Percentiles rank a stretch among this genome's conserved stretches.
These are phyloP conservation scores for Buphagus erythrorhynchus DNA, from an alignment of 2,797 vertebrate genomes.

Conservation along the genomic window DNA sequence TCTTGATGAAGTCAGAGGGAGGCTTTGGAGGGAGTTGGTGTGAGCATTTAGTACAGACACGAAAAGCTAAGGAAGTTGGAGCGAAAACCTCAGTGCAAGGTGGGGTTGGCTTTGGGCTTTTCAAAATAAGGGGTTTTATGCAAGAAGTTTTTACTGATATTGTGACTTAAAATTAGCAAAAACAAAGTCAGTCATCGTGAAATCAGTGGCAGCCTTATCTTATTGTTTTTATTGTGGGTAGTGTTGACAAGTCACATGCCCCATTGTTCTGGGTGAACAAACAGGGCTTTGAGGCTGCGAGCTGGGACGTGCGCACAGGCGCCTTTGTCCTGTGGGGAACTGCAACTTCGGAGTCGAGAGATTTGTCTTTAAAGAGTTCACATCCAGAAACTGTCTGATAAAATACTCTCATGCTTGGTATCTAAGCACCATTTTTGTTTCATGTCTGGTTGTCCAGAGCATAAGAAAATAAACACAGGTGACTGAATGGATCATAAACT, in stretches of 20 bases:
- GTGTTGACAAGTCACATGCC: slow-evolving; percentile 47
- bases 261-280: slow-evolving; percentile 62
- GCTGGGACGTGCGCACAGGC: slow-evolving; percentile 13
- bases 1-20: slow-evolving; percentile 17
- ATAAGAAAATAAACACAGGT: not conserved
- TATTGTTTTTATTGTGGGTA: slow-evolving; percentile 51
- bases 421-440: not conserved
- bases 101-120: not conserved
- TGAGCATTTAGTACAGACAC: not conserved
- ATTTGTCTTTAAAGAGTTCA: not conserved
- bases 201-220: slow-evolving; percentile 46
- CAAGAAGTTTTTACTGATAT: not conserved
- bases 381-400: not conserved
- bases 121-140: not conserved
- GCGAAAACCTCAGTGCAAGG: rapidly evolving
- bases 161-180: slow-evolving; percentile 25
- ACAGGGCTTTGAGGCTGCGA: not conserved
- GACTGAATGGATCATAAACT: not conserved
- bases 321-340: not conserved
- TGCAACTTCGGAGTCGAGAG: not conserved
- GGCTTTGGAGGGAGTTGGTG: not conserved
- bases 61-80: not conserved
- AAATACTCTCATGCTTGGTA: not conserved
- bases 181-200: not conserved
- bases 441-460: not conserved